Percentiles rank a stretch among this genome's conserved stretches.
These are phyloP conservation scores for Corella eumyota DNA, from an alignment of 23 tunicate species.

Conservation along the genomic window DNA sequence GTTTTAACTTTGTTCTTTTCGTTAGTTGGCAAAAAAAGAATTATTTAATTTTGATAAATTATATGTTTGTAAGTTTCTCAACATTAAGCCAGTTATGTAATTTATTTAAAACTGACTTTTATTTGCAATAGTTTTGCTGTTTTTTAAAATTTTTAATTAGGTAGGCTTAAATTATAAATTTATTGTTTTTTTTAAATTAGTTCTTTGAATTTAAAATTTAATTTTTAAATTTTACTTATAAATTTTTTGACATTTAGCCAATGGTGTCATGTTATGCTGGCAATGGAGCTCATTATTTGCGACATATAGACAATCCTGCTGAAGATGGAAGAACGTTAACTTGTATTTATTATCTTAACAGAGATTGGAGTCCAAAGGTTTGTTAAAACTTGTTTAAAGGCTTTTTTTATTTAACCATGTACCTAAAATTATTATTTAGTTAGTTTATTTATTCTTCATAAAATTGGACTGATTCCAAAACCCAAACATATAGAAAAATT, in stretches of 20 bases:
- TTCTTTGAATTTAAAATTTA: neutral
- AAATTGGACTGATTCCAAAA: too few species aligned
- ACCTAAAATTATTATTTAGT: neutral
- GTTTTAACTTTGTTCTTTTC: conserved; percentile 2
- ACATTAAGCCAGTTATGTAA: too few species aligned
- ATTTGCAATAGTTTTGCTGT: too few species aligned
- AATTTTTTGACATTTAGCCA: conserved; percentile 25
- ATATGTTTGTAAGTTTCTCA: too few species aligned
- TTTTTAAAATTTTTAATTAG: too few species aligned
- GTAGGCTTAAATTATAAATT: too few species aligned
- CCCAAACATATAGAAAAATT: too few species aligned
- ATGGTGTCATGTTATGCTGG: conserved; percentile 95
- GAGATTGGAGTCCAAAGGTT: conserved; percentile 45
- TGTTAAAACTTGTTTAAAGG: neutral
- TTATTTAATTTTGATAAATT: too few species aligned
- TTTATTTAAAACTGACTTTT: too few species aligned
- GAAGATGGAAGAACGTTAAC: conserved; percentile 69
- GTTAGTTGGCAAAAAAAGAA: too few species aligned
- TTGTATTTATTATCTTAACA: conserved; percentile 73
- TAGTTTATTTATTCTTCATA: too few species aligned
- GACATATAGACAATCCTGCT: conserved; percentile 81
- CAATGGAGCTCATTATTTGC: conserved; percentile 48
- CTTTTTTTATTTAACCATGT: neutral
- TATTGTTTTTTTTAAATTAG: too few species aligned
- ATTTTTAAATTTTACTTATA: neutral